Evolutionary conservation across 2,113 vertebrate species (phyloP).

Genomic region (Charina bottae): DNA sequence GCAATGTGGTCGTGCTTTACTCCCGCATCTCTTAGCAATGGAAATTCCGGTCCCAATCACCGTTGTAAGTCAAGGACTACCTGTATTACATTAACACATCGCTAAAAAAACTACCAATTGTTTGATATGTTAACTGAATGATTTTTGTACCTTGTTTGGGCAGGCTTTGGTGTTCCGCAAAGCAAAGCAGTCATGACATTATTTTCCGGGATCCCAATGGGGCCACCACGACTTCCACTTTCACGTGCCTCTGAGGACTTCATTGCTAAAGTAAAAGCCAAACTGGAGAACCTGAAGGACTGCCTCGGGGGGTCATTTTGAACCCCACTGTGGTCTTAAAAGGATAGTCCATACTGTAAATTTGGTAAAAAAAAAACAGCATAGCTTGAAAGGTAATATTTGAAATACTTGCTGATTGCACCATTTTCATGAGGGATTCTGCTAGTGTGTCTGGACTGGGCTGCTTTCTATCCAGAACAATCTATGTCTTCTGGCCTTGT

Average conservation of each 20-base stretch:
- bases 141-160: conserved; percentile 19
- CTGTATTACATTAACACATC: not conserved
- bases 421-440: conserved; percentile 48
- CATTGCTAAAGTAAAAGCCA: conserved; percentile 67
- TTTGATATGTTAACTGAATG: not conserved
- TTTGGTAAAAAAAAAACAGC: conserved; percentile 11
- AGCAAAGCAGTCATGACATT: conserved; percentile 90
- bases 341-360: conserved; percentile 22
- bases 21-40: not conserved
- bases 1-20: not conserved
- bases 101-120: not conserved
- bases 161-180: conserved; percentile 89
- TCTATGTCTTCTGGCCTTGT: not conserved
- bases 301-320: conserved; percentile 41
- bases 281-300: conserved; percentile 73
- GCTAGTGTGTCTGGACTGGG: conserved; percentile 9
- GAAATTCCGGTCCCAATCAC: not conserved
- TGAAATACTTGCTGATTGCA: not conserved
- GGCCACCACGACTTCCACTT: conserved; percentile 90
- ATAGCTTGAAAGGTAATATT: not conserved
- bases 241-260: conserved; percentile 67
- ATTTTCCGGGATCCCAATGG: conserved; percentile 87
- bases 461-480: not conserved
- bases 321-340: fast-evolving
- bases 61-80: not conserved